Evolutionary conservation across 2,113 vertebrate species (phyloP).

Genomic region (Nyctereutes procyonoides): DNA sequence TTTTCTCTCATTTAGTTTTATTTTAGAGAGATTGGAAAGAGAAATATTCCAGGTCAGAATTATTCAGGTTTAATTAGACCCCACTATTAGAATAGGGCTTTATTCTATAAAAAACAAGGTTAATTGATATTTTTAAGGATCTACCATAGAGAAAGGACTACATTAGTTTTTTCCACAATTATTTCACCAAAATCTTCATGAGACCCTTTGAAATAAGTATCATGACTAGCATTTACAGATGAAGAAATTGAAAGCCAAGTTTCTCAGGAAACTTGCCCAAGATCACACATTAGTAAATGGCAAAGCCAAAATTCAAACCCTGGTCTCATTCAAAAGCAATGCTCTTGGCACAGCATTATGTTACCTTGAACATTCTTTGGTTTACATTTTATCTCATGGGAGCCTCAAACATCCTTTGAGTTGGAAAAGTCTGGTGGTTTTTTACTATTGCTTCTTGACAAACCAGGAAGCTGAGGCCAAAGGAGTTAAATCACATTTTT

Average conservation of each 20-base stretch:
- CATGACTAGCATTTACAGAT: neutral
- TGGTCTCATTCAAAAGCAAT: fast-evolving
- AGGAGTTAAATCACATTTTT: neutral
- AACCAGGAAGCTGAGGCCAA: neutral
- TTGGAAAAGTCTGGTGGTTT: neutral
- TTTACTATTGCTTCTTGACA: neutral
- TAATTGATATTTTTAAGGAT: neutral
- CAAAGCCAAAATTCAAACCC: neutral
- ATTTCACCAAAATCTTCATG: neutral
- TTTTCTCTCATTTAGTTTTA: neutral
- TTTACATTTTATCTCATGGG: neutral
- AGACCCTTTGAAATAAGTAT: neutral
- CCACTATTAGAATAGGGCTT: neutral
- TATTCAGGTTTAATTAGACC: neutral
- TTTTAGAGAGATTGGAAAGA: neutral
- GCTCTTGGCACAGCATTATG: neutral
- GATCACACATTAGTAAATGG: fast-evolving
- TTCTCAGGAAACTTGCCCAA: neutral
- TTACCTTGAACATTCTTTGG: neutral
- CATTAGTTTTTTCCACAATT: neutral
- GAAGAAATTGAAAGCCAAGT: neutral
- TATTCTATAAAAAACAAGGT: neutral
- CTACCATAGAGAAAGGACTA: neutral
- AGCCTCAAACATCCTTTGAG: neutral
- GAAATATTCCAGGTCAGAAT: neutral